A percentile compares a stretch with the other conserved stretches of the same genome.
Conservation (phyloP, 2,888 invertebrate genomes). For the Diarsia dahlii region DNA sequence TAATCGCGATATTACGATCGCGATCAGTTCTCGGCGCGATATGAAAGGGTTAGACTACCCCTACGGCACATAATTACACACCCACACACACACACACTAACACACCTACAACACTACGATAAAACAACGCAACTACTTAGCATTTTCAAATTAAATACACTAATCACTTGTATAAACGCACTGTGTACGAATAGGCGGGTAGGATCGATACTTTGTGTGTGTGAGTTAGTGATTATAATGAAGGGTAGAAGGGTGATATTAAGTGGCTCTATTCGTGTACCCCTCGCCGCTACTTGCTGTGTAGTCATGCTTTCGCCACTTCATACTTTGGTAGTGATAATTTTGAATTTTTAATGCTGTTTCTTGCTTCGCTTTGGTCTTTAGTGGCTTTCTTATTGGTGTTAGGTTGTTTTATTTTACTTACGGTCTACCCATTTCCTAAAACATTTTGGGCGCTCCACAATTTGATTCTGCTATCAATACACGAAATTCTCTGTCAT, state of each 20-base stretch:
- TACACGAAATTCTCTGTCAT: no score
- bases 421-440: no score
- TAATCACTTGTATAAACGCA: conserved; percentile 90
- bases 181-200: conserved; percentile 78
- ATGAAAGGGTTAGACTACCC: conserved; percentile 87
- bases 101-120: conserved; percentile 78
- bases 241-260: conserved; percentile 90
- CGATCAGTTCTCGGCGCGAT: conserved; percentile 84
- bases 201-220: conserved; percentile 87
- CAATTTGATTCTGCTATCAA: no score
- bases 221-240: conserved; percentile 89
- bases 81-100: conserved; percentile 70
- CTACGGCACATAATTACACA: conserved; percentile 83
- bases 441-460: no score
- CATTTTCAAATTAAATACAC: conserved; percentile 91
- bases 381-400: not conserved
- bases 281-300: conserved; percentile 82
- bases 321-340: conserved; percentile 83
- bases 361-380: not conserved
- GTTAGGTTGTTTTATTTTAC: not conserved
- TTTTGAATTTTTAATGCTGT: conserved; percentile 70
- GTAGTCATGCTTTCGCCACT: conserved; percentile 87
- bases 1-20: conserved; percentile 85
- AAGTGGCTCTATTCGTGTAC: conserved; percentile 89
- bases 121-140: conserved; percentile 90